These are phyloP conservation scores for Xyliphius kryptos DNA, from an alignment of 2,113 vertebrate species.

Conservation along the genomic window DNA sequence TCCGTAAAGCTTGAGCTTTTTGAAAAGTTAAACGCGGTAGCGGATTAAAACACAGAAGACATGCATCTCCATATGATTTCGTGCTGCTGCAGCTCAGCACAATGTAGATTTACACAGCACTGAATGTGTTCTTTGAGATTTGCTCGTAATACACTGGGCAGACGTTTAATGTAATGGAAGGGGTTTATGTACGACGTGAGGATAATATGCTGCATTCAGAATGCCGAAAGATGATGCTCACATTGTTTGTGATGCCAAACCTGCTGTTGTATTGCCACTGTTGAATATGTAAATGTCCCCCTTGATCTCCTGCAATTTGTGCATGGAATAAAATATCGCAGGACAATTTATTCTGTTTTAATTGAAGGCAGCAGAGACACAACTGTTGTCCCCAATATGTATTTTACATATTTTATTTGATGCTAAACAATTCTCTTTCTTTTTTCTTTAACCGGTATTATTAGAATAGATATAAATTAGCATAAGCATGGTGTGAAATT, in stretches of 20 bases:
- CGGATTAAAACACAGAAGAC: slow-evolving; percentile 53
- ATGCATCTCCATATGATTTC: slow-evolving; percentile 58
- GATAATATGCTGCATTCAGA: slow-evolving; percentile 4
- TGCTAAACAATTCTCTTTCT: too few relatives aligned
- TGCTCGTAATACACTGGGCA: slow-evolving; percentile 28
- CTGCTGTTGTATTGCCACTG: slow-evolving; percentile 17
- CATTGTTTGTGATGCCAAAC: slow-evolving; percentile 22
- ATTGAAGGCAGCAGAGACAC: too few relatives aligned
- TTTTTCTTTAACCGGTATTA: too few relatives aligned
- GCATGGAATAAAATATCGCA: slow-evolving; percentile 56
- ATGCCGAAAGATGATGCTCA: background rate
- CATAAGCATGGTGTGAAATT: too few relatives aligned
- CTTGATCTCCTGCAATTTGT: slow-evolving; percentile 39
- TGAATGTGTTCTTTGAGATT: slow-evolving; percentile 51
- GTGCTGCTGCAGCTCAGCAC: slow-evolving; percentile 47
- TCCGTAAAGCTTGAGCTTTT: too few relatives aligned
- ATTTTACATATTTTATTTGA: too few relatives aligned
- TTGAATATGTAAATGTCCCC: slow-evolving; percentile 27
- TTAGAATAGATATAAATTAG: too few relatives aligned
- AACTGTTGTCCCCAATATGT: too few relatives aligned
- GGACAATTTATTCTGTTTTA: background rate
- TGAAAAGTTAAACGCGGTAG: slow-evolving; percentile 54
- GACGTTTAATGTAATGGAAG: slow-evolving; percentile 7
- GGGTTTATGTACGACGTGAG: slow-evolving; percentile 20
- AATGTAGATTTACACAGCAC: slow-evolving; percentile 18